Evolutionary conservation across 1,140 invertebrate genomes (phyloP).

Genomic region (Drosophila trapezifrons): DNA sequence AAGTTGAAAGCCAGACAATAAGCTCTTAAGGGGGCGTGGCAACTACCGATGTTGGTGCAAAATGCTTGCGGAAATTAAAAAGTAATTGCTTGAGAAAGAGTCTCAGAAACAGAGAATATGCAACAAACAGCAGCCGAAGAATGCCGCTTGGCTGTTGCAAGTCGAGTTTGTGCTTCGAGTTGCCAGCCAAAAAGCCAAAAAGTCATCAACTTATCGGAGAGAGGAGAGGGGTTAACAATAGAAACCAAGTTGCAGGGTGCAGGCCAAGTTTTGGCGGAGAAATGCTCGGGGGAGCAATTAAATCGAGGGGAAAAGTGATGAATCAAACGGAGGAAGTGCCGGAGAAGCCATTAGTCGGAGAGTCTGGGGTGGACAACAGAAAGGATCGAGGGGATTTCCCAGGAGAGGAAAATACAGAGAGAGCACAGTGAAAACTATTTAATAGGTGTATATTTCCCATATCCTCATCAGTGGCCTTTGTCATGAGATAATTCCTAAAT

Average conservation of each 20-base stretch:
- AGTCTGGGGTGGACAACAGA: constrained; percentile 5
- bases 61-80: constrained; percentile 65
- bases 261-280: constrained; percentile 11
- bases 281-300: constrained; percentile 50
- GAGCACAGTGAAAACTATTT: too few relatives aligned
- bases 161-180: too few relatives aligned
- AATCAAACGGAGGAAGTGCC: constrained; percentile 34
- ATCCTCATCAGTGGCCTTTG: too few relatives aligned
- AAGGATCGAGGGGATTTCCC: constrained; percentile 16
- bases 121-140: constrained; percentile 43
- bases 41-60: constrained; percentile 50
- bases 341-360: constrained; percentile 20
- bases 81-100: constrained; percentile 66
- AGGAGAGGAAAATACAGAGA: not conserved
- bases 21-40: constrained; percentile 30
- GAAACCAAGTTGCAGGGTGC: constrained; percentile 19
- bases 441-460: too few relatives aligned
- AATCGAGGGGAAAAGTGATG: constrained; percentile 54
- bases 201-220: constrained; percentile 53
- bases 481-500: not conserved
- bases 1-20: constrained; percentile 43
- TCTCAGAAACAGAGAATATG: constrained; percentile 60
- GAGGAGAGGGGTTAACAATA: too few relatives aligned
- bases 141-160: too few relatives aligned
- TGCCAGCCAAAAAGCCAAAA: constrained; percentile 54